Evolutionary conservation across 2,888 invertebrate genomes (phyloP), one percentile per base, ranked within the genome.

Genomic region (Coenonympha arcania): DNA sequence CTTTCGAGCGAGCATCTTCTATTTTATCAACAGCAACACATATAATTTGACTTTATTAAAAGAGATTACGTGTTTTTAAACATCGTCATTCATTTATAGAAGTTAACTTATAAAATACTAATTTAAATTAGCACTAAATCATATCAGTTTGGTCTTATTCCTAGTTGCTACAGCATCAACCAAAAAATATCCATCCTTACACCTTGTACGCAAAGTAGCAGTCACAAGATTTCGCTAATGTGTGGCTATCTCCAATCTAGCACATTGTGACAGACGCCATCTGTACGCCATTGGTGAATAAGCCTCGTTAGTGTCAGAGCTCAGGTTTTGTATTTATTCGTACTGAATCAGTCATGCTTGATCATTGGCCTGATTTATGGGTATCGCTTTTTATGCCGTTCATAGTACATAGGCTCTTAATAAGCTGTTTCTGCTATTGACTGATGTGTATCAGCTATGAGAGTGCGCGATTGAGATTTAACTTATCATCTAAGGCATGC

Each of bases 281-380:
- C 57, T 64, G 65, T 63, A 65, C 56, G 55, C 60, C 63, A 73
- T 75, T 67, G 49, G 61, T 82, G 80, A 82, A 85, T 84, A 68
- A 75, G 50, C 63, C 74, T 85, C 84, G 84, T 85, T 85, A 85
- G 80, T 69, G 72, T 62, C 59, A 51, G 48, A 56, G 19, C 36
- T 36, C 6, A 24, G 58, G 65, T 69, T 70, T 75, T 71, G 71
- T 73, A 75, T 68, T 77, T 78, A 73, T 76, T 75, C 60, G 65
- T 63, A 56, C 55, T 70, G 64, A 67, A 73, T 73, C 78, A 69
- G 74, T 81, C 78, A 75, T 76, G 76, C 71, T 70, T 68, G 67
- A 74, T 79, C 77, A 75, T 69, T 68, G 61, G 40, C 48, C 62
- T 71, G 74, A 76, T 76, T 73, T 76, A 74, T 75, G 52, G 43